These are phyloP conservation scores for Beroe ovata DNA, from an alignment of 37 sponge, comb jelly and placozoan species.

Conservation along the genomic window DNA sequence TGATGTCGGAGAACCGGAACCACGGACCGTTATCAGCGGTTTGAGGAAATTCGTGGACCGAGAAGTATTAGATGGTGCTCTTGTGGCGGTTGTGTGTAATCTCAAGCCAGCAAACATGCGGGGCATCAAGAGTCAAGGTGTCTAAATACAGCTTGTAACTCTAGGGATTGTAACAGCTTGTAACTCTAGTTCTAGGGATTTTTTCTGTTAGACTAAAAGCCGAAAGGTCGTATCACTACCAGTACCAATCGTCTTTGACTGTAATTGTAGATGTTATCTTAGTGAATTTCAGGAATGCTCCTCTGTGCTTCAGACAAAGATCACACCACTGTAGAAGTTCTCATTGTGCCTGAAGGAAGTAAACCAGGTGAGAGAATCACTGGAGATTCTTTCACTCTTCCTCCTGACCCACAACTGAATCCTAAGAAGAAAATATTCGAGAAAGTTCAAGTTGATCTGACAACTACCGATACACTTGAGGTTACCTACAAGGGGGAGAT, in stretches of 20 bases:
- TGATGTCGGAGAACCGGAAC: constrained; percentile 80
- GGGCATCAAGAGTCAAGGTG: constrained; percentile 72
- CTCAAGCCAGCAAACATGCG: constrained; percentile 88
- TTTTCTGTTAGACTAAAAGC: too few relatives aligned
- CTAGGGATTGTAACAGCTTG: too few relatives aligned
- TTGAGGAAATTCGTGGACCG: constrained; percentile 75
- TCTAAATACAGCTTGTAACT: too few relatives aligned
- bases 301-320: constrained; percentile 68
- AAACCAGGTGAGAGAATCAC: constrained; percentile 74
- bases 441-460: constrained; percentile 76
- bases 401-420: constrained; percentile 83
- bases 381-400: constrained; percentile 63
- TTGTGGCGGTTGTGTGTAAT: constrained; percentile 84
- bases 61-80: constrained; percentile 73
- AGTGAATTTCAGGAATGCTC: constrained; percentile 29
- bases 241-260: too few relatives aligned
- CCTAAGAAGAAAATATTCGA: constrained; percentile 95
- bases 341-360: constrained; percentile 75
- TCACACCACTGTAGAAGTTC: constrained; percentile 76
- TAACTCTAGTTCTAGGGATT: too few relatives aligned
- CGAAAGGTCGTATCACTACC: too few relatives aligned
- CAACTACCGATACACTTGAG: not conserved
- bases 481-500: constrained; percentile 53
- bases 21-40: constrained; percentile 87
- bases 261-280: not conserved